Evolutionary conservation across 2,797 vertebrate genomes (phyloP), one percentile per base, ranked within the genome.

Genomic region (Cyprinodon diabolis): DNA sequence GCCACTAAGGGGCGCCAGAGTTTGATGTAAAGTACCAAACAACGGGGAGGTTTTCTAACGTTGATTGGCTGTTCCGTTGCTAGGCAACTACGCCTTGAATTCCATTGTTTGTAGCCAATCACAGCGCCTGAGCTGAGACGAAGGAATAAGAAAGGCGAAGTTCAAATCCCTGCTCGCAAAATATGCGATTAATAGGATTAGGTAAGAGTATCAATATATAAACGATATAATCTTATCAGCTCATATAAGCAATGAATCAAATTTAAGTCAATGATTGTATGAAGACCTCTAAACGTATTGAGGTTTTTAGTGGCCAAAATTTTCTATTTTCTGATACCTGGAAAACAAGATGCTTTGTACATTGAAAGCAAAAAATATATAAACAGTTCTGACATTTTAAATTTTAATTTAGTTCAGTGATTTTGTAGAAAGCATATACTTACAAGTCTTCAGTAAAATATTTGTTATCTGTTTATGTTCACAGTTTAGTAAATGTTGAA

Each of bases 1-100:
- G 69, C 88, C 93, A 63, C 3, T 37, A 8, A 4, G 86, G 62
- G 88, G 87, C 90, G 71, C 19, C 67, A 77, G 56, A 72, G 14
- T 13, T 23, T 30, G 47, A 69, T 5, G 14, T 49, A 62, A 54
- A 54, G 66, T 19, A 37, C 23, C 6, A 7, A 37, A 9, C 12
- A 17, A 2, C 23, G 1, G 19, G 19, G 11, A 2, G 3, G 4
- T 25, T 25, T 25, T 56, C 11, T 56, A 4, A n/a, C 17, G 1
- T 54, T 51, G 52, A 77, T 71, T 71, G 69, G 68, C 30, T 71
- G 30, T 5, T 11, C 3, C 23, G 49, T 69, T 75, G 73, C 30
- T 47, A 63, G 12, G 74, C 56, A 62, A 69, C 73, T 35, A 15
- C 60, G 37, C 21, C 60, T 43, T 62, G 40, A 7, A 43, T 43